Percentiles rank a stretch among this genome's conserved stretches.
phyloP scores from a whole-genome alignment of 1,140 invertebrate species.

The Lepidurus arcticus region DNA sequence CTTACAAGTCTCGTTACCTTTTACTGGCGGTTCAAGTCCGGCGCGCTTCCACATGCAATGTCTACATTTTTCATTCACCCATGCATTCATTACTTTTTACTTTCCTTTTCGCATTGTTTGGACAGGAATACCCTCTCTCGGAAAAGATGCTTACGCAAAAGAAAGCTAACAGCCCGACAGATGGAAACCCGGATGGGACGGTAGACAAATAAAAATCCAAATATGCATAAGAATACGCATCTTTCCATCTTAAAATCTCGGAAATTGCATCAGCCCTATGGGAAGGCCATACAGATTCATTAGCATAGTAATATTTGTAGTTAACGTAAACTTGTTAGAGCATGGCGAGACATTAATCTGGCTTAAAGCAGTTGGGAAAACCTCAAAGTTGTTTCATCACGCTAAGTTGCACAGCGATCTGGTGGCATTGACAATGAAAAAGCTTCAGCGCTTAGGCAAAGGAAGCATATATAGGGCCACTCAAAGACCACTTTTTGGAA shows the following conservation, averaged over 20 bases:
- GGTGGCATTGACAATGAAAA: conserved; percentile 20
- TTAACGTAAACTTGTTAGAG: not conserved
- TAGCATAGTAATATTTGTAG: not conserved
- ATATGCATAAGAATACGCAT: not conserved
- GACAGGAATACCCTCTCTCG: not conserved
- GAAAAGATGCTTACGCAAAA: not conserved
- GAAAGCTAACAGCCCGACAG: not conserved
- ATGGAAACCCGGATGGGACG: not conserved
- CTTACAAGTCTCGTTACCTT: too few species aligned
- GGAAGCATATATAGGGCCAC: not conserved
- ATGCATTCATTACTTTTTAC: too few species aligned
- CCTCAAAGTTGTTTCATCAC: not conserved
- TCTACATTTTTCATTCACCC: too few species aligned
- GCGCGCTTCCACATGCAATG: too few species aligned
- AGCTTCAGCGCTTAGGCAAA: not conserved
- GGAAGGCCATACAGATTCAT: not conserved
- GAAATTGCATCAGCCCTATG: not conserved
- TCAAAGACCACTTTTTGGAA: not conserved
- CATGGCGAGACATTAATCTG: not conserved
- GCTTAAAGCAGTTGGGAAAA: not conserved
- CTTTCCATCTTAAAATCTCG: not conserved
- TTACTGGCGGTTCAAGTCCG: too few species aligned
- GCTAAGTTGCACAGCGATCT: not conserved
- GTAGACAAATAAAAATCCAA: not conserved
- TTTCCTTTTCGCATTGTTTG: too few species aligned